Evolutionary conservation across 2,113 vertebrate genomes (phyloP).

Genomic region (Ceratotherium simum): DNA sequence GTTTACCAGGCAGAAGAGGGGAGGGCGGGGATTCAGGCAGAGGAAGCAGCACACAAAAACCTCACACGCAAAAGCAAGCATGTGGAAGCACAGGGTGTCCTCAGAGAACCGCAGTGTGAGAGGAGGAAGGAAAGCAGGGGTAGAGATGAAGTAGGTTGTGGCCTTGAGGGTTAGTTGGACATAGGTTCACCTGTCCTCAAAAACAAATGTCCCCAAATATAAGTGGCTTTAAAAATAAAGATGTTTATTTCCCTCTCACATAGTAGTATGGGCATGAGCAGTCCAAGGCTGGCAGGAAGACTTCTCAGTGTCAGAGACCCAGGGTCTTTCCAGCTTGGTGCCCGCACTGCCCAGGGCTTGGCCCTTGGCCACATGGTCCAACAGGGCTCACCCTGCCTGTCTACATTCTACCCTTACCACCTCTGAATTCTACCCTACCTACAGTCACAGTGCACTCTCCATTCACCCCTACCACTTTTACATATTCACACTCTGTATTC

Average conservation of each 20-base stretch:
- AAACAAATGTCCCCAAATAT: background rate
- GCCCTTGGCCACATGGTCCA: background rate
- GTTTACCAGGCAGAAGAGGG: background rate
- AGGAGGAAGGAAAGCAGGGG: too few relatives aligned
- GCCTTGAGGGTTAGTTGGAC: background rate
- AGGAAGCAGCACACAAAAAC: background rate
- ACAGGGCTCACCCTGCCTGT: background rate
- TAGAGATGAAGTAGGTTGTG: background rate
- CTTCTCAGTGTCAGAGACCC: background rate
- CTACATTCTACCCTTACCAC: background rate
- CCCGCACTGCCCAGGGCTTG: background rate
- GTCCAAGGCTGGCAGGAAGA: background rate
- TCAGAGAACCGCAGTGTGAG: accelerated
- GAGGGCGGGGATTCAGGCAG: background rate
- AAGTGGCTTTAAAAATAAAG: background rate
- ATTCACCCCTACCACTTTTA: too few relatives aligned
- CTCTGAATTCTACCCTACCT: background rate
- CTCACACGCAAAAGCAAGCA: accelerated
- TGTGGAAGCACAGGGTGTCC: background rate
- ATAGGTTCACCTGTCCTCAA: background rate
- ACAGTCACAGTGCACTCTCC: background rate
- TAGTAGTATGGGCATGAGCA: background rate
- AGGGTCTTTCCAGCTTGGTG: background rate
- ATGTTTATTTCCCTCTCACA: background rate
- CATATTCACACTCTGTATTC: too few relatives aligned